These are phyloP conservation scores for Ptychochromis oligacanthus DNA, from an alignment of 2,113 vertebrate genomes.

Conservation along the genomic window DNA sequence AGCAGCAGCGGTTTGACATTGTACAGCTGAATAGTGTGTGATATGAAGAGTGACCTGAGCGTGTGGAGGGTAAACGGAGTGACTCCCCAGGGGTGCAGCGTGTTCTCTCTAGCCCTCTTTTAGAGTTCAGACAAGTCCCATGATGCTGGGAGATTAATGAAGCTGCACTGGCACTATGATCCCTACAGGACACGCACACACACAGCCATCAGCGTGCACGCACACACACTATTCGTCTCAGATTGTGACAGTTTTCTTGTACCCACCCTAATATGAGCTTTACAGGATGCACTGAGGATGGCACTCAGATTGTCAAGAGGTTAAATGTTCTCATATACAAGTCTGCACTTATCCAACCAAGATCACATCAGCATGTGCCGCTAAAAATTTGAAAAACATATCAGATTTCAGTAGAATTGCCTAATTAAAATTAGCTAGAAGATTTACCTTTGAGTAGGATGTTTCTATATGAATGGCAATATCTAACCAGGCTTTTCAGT, in stretches of 20 bases:
- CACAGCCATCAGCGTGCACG: constrained; percentile 7
- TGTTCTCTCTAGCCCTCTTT: constrained; percentile 69
- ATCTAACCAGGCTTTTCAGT: background rate
- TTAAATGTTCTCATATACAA: constrained; percentile 1
- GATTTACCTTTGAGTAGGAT: background rate
- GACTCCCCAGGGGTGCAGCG: constrained; percentile 52
- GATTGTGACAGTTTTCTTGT: constrained; percentile 33
- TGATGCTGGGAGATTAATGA: constrained; percentile 76
- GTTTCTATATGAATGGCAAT: background rate
- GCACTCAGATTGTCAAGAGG: background rate
- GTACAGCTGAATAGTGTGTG: constrained; percentile 53
- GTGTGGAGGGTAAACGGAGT: constrained; percentile 72
- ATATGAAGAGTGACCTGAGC: constrained; percentile 66
- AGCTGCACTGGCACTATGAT: constrained; percentile 70
- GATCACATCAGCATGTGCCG: background rate
- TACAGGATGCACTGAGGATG: background rate
- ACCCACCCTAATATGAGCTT: constrained; percentile 9
- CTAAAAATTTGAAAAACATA: background rate
- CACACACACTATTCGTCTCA: constrained; percentile 49
- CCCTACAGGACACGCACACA: constrained; percentile 57
- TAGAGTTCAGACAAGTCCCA: constrained; percentile 72
- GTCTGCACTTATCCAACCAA: background rate
- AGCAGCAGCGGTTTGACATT: constrained; percentile 61
- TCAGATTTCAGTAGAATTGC: background rate
- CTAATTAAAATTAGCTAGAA: background rate